A percentile compares a stretch with the other conserved stretches of the same genome.
Conservation (phyloP, 92 coral and sea anemone genomes). For the Actinostola sp. region DNA sequence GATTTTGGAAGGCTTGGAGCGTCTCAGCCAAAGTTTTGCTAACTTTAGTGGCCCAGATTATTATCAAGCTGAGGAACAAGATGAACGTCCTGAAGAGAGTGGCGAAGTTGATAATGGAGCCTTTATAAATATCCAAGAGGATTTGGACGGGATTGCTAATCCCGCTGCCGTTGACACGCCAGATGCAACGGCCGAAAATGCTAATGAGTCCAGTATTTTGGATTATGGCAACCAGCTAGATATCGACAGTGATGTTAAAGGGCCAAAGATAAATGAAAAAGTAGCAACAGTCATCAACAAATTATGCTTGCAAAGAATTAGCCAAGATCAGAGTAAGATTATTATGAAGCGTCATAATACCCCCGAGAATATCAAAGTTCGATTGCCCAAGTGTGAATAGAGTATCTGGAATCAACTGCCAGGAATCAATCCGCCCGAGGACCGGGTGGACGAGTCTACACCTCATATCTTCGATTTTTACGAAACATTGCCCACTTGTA, state of each 20-base stretch:
- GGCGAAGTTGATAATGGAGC: too few relatives aligned
- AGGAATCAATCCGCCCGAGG: too few relatives aligned
- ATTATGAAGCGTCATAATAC: slow-evolving; percentile 29
- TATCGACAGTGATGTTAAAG: slow-evolving; percentile 18
- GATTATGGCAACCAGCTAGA: slow-evolving; percentile 24
- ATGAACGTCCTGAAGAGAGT: too few relatives aligned
- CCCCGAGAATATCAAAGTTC: slow-evolving; percentile 35
- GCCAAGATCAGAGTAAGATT: slow-evolving; percentile 23
- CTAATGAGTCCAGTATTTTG: not conserved
- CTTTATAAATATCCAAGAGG: slow-evolving; percentile 23
- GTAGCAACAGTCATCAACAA: slow-evolving; percentile 37
- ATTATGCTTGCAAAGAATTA: slow-evolving; percentile 23
- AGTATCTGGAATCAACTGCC: slow-evolving; percentile 46
- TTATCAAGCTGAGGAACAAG: too few relatives aligned
- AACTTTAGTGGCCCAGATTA: too few relatives aligned
- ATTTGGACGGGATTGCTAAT: slow-evolving; percentile 18
- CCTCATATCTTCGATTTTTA: too few relatives aligned
- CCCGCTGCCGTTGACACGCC: slow-evolving; percentile 22
- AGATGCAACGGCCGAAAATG: not conserved
- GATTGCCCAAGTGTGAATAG: slow-evolving; percentile 33
- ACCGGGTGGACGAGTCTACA: too few relatives aligned
- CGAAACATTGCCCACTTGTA: too few relatives aligned
- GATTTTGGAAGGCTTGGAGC: too few relatives aligned
- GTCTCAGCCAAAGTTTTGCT: too few relatives aligned
- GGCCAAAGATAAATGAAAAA: slow-evolving; percentile 20